These are phyloP conservation scores for Procambarus clarkii DNA, from an alignment of 1,140 invertebrate species.

Conservation along the genomic window DNA sequence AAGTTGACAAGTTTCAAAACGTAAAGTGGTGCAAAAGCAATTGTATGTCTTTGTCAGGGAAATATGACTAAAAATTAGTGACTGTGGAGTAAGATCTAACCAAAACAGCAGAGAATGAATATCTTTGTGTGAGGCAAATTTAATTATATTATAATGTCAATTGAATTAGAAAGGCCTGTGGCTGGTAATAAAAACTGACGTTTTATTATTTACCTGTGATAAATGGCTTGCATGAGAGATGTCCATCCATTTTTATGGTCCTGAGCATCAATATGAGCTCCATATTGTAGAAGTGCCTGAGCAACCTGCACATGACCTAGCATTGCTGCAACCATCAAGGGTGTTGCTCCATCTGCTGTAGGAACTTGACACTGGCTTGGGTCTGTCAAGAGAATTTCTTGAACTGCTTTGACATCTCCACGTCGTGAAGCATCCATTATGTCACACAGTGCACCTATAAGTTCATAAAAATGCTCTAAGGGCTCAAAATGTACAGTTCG, in stretches of 20 bases:
- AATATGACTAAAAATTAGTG: too few species aligned
- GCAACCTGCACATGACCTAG: conserved; percentile 75
- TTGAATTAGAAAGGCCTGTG: too few species aligned
- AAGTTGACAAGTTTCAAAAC: too few species aligned
- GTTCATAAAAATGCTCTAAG: background rate
- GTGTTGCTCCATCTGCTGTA: conserved; percentile 76
- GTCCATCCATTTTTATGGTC: conserved; percentile 77
- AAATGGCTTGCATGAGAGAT: conserved; percentile 77
- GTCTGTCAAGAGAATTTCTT: conserved; percentile 73
- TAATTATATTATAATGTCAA: too few species aligned
- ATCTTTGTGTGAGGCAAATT: too few species aligned
- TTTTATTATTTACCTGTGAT: conserved; percentile 75
- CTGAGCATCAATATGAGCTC: conserved; percentile 75
- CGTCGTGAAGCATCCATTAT: conserved; percentile 72
- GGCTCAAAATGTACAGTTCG: too few species aligned
- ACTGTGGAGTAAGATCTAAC: too few species aligned
- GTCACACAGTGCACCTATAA: conserved; percentile 35
- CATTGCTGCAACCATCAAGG: conserved; percentile 75
- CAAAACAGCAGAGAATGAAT: too few species aligned
- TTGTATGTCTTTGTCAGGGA: too few species aligned
- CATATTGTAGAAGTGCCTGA: conserved; percentile 74
- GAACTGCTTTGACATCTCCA: conserved; percentile 72
- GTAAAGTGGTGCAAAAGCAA: too few species aligned
- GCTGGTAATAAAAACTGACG: too few species aligned
- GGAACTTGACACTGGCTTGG: conserved; percentile 75